Percentiles rank a stretch among this genome's conserved stretches.
These are phyloP conservation scores for Hyposoter dolosus DNA, from an alignment of 2,888 invertebrate species.

Conservation along the genomic window DNA sequence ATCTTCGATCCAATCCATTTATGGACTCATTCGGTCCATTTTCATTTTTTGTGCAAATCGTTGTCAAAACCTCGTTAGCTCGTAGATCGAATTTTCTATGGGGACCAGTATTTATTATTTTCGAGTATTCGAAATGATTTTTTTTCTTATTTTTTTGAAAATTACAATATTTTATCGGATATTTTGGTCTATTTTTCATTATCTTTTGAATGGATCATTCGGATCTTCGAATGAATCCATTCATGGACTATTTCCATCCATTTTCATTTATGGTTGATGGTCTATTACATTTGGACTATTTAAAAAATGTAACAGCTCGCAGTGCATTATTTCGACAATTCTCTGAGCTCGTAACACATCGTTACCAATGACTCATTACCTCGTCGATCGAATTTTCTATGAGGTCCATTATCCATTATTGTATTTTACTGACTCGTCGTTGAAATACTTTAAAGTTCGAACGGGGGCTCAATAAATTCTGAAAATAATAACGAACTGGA, in stretches of 20 bases:
- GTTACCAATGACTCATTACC: too few species aligned
- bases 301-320: not conserved
- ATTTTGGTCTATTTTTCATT: not conserved
- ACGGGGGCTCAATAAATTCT: not conserved
- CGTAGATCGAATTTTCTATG: too few species aligned
- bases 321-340: not conserved
- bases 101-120: too few species aligned
- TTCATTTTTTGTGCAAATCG: too few species aligned
- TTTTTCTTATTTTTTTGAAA: too few species aligned
- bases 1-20: too few species aligned
- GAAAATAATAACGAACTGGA: constrained; percentile 9
- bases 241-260: not conserved
- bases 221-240: not conserved
- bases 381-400: too few species aligned
- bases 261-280: not conserved
- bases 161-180: not conserved
- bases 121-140: too few species aligned
- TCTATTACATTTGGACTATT: not conserved
- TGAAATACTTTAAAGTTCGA: not conserved
- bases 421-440: not conserved
- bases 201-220: not conserved
- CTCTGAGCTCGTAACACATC: too few species aligned
- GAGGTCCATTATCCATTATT: too few species aligned
- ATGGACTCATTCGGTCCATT: too few species aligned
- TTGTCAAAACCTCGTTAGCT: too few species aligned